Evolutionary conservation across 2,113 vertebrate species (phyloP).

Genomic region (Isichthys henryi): DNA sequence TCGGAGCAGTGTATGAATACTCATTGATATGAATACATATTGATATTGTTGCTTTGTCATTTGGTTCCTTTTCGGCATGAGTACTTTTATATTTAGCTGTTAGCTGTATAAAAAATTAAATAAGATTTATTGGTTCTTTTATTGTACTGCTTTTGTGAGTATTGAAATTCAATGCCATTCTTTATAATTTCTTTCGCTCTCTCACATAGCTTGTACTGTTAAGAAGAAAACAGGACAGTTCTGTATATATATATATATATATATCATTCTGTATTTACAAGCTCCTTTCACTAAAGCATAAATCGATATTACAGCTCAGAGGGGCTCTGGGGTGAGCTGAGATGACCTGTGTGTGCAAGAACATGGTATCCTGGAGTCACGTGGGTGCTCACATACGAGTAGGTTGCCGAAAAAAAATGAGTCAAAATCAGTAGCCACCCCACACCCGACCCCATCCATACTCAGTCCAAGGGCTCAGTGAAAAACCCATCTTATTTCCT

Average conservation of each 20-base stretch:
- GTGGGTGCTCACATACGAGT: neutral
- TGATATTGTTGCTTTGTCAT: constrained; percentile 41
- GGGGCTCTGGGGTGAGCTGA: constrained; percentile 21
- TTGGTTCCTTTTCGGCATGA: constrained; percentile 31
- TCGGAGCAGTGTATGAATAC: constrained; percentile 59
- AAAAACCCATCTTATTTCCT: constrained; percentile 62
- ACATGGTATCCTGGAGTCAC: neutral
- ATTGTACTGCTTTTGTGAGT: neutral
- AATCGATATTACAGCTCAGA: constrained; percentile 18
- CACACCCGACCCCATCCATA: neutral
- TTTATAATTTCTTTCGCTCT: constrained; percentile 37
- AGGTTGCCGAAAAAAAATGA: too few species aligned
- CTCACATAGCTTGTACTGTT: constrained; percentile 29
- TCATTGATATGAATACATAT: constrained; percentile 45
- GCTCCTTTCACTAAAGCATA: constrained; percentile 30
- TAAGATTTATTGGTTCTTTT: constrained; percentile 1
- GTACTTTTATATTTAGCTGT: neutral
- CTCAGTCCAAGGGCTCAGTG: constrained; percentile 42
- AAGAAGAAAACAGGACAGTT: constrained; percentile 33
- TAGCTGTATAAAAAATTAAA: constrained; percentile 15
- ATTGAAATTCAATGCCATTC: constrained; percentile 16
- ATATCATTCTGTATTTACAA: neutral
- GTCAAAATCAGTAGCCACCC: neutral
- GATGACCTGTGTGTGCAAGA: neutral
- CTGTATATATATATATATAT: constrained; percentile 31